Percentiles rank a stretch among this genome's conserved stretches.
Conservation (phyloP, 2,797 vertebrate species). For the Eleutherodactylus coqui region DNA sequence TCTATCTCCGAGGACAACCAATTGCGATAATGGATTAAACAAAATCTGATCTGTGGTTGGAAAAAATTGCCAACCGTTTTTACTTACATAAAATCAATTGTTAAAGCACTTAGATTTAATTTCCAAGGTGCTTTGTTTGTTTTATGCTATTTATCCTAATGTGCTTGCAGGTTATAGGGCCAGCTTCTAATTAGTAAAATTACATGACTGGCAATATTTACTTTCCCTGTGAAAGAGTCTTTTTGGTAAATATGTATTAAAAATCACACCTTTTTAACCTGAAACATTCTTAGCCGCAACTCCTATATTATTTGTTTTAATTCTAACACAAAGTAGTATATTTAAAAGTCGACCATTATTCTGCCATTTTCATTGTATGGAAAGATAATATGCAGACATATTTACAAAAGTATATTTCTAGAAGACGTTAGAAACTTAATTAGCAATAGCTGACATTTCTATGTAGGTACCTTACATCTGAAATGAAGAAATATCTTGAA, state of each 20-base stretch:
- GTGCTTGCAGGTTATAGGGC: background rate
- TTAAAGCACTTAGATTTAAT: constrained; percentile 22
- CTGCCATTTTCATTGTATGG: no score
- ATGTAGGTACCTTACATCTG: no score
- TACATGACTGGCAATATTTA: background rate
- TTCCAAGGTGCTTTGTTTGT: constrained; percentile 17
- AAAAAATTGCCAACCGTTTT: constrained; percentile 10
- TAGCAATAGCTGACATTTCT: no score
- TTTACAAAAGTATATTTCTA: no score
- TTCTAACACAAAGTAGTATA: no score
- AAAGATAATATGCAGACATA: no score
- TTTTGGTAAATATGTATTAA: background rate
- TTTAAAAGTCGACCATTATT: no score
- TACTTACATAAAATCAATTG: constrained; percentile 52
- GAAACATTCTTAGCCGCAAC: no score
- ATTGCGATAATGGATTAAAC: constrained; percentile 52
- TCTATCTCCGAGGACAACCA: constrained; percentile 50
- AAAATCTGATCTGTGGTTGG: constrained; percentile 17
- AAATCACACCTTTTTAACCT: no score
- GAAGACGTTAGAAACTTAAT: no score
- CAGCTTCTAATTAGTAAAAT: background rate
- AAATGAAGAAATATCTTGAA: no score
- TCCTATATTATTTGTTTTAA: no score
- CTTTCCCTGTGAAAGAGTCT: background rate
- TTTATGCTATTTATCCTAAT: constrained; percentile 34